Base-by-base conservation (phyloP, 2,113 vertebrate genomes). In the Hipposideros armiger region DNA sequence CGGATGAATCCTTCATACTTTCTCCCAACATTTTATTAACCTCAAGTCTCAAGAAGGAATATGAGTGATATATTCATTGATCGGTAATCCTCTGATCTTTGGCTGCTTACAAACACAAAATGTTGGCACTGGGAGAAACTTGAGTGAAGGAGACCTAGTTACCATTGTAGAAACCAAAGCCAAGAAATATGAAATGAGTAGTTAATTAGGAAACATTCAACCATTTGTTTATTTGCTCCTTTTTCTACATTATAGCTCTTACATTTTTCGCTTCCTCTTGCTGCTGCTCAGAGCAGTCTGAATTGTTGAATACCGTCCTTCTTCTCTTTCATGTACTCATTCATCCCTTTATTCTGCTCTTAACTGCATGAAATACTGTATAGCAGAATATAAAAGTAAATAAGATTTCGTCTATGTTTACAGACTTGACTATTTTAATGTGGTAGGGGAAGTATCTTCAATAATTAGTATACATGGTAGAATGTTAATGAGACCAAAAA, bases 1-100 rank as follows among this genome's bases (percentile, higher is more conserved):
- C 77, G 50, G 19, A 82, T 76, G 14, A 86, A 15, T 19, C 13
- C 26, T 94, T 91, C 9, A 52, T 93, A 36, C 67, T 77, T 90
- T 72, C 28, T 94, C 62, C 62, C 16, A 72, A 0, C 40, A 36
- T 86, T 95, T 80, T 58, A 66, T 85, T 96, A 74, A 88, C 47
- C 24, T 20, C 30, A 80, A 14, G 40, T 91, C 40, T 95, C 62
- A 66, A 72, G 32, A 91, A 97, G 54, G 24, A 7, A 76, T 92
- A 28, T 73, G 24, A 50, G 45, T 76, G 64, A 26, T 67, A 10
- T 80, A 80, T 40, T 70, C 62, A 82, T 69, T 56, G 28, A 89
- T 85, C 47, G 60, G 32, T 5, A 40, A 40, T 93, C 81, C 13
- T 95, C 42, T 91, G 4, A 16, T 62, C 42, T 84, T 81, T 87